These are phyloP conservation scores for Zoanthus solanderi DNA, from an alignment of 92 coral and sea anemone genomes.

Conservation along the genomic window DNA sequence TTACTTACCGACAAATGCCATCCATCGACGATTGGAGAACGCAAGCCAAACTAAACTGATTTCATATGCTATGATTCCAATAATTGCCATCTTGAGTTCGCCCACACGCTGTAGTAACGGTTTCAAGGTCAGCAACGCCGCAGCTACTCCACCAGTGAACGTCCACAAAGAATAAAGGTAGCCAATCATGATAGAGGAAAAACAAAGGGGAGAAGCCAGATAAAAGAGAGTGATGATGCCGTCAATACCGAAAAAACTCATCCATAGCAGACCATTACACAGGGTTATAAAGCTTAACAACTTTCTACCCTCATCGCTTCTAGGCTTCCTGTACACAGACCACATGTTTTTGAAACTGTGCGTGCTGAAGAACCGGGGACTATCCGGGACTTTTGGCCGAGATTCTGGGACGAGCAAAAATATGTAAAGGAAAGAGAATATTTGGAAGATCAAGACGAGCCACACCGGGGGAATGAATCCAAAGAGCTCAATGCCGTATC, in stretches of 20 bases:
- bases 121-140: slow-evolving; percentile 24
- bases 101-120: neutral
- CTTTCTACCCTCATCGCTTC: slow-evolving; percentile 21
- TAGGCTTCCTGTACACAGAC: slow-evolving; percentile 47
- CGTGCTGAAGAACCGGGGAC: slow-evolving; percentile 62
- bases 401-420: neutral
- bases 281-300: slow-evolving; percentile 49
- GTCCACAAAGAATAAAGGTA: slow-evolving; percentile 59
- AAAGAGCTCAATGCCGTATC: slow-evolving; percentile 65
- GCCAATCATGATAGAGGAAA: slow-evolving; percentile 69
- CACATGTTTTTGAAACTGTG: slow-evolving; percentile 60
- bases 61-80: neutral
- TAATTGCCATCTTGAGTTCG: neutral
- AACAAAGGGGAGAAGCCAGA: slow-evolving; percentile 68
- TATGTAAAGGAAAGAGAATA: slow-evolving; percentile 23
- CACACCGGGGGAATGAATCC: slow-evolving; percentile 70
- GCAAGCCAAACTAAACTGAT: neutral
- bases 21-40: neutral
- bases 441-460: slow-evolving; percentile 49
- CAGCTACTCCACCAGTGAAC: slow-evolving; percentile 61
- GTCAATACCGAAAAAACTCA: slow-evolving; percentile 37
- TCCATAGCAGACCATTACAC: slow-evolving; percentile 8
- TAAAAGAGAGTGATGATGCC: slow-evolving; percentile 58
- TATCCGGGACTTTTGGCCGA: neutral
- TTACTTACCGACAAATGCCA: neutral